Base-by-base conservation (phyloP, 2,888 invertebrate genomes). In the Mesorhabditis spiculigera region DNA sequence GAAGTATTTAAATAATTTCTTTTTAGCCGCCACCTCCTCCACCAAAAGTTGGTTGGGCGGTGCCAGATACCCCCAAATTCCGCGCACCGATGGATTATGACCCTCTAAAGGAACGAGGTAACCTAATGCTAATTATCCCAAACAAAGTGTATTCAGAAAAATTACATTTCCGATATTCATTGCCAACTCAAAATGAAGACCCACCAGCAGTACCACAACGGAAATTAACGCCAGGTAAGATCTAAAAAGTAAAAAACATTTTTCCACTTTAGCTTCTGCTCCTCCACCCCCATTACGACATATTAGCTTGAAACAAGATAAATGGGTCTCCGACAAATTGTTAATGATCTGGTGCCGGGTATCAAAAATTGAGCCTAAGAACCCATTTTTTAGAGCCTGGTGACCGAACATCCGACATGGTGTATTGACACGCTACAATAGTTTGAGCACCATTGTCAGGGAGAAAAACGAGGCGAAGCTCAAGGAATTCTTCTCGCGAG, bases 291-390 rank as follows among this genome's bases (percentile, higher is more conserved):
- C 58, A 13, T n/a, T n/a, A 50, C 8, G 58, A 50, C 8, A 50
- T 13, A n/a, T 50, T 10, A 50, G 58, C n/a, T n/a, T 50, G 8
- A 10, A 50, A 13, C 58, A n/a, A 50, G 58, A n/a, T 50, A n/a
- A n/a, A 50, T 50, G 58, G 58, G 58, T 50, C 10, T 50, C 58
- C n/a, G 58, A 50, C 58, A n/a, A 50, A n/a, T 50, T 50, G 58
- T 50, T 50, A n/a, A 50, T 50, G n/a, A 50, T 50, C n/a, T 50
- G 58, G 58, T 50, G 58, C 58, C 8, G n/a, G 58, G 58, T 50
- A 50, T 50, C 58, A 50, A 50, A 50, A 50, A 13, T 50, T 13
- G 58, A 13, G 8, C n/a, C 2, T 50, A 13, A 10, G 3, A 50
- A 13, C n/a, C n/a, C 0, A 13, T 50, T 50, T 50, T 50, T 50